Conservation (phyloP, 2,888 invertebrate genomes). For the Drosophila mayaguana region DNA sequence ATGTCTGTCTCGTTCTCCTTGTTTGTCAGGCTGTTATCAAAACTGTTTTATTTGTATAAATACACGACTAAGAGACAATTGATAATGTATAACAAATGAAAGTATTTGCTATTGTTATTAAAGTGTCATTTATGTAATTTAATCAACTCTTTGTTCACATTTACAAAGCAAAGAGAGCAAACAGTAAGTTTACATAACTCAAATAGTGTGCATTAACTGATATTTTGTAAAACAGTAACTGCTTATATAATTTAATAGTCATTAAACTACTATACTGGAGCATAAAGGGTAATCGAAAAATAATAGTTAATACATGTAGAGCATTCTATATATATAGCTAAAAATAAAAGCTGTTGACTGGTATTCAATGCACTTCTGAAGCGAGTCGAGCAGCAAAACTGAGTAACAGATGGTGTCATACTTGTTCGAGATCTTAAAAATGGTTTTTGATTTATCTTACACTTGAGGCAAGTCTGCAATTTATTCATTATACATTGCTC, state of each 20-base stretch:
- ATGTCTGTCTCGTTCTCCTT: slow-evolving; percentile 14
- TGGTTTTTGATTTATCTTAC: background rate
- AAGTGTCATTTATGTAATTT: background rate
- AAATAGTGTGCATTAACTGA: too few species aligned
- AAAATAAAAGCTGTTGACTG: background rate
- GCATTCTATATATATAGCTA: too few species aligned
- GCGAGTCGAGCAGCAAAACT: background rate
- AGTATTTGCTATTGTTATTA: background rate
- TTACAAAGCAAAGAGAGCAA: too few species aligned
- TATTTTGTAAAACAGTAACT: too few species aligned
- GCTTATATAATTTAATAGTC: too few species aligned
- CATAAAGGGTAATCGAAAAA: too few species aligned
- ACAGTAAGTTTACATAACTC: too few species aligned
- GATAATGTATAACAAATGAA: background rate
- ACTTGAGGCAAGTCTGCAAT: background rate
- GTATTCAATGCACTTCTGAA: background rate
- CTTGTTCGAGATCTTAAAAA: background rate
- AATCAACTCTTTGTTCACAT: background rate
- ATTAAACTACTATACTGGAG: too few species aligned
- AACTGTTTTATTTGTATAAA: slow-evolving; percentile 4
- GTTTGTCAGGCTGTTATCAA: slow-evolving; percentile 5
- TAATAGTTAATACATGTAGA: too few species aligned
- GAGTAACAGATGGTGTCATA: background rate
- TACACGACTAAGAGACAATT: background rate
- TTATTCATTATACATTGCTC: background rate